Percentiles rank a stretch among this genome's conserved stretches.
phyloP scores from a whole-genome alignment of 92 coral and sea anemone genomes.

The Desmophyllum pertusum region DNA sequence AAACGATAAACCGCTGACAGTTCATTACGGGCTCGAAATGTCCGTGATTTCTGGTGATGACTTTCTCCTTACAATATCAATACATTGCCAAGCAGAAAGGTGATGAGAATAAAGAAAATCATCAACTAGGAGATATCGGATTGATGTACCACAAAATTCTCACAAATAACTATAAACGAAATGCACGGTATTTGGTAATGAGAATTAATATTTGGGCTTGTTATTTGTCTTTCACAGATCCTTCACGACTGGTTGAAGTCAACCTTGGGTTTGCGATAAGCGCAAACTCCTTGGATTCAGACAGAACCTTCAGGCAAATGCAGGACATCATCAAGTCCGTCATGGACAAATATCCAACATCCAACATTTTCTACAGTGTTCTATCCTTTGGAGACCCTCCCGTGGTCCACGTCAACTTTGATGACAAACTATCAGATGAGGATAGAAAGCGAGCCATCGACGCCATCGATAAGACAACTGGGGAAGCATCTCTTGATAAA shows the following conservation, averaged over 20 bases:
- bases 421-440: constrained; percentile 8
- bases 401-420: constrained; percentile 49
- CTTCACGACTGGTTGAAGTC: constrained; percentile 38
- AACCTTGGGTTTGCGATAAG: constrained; percentile 84
- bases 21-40: too few relatives aligned
- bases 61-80: too few relatives aligned
- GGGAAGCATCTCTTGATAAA: constrained; percentile 67
- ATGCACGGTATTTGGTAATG: too few relatives aligned
- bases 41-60: too few relatives aligned
- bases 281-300: constrained; percentile 60
- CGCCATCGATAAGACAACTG: constrained; percentile 32
- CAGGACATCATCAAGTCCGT: constrained; percentile 77
- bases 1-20: too few relatives aligned
- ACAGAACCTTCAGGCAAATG: constrained; percentile 61
- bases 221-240: constrained; percentile 18
- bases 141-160: too few relatives aligned
- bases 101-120: too few relatives aligned
- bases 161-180: too few relatives aligned
- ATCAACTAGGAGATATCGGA: too few relatives aligned
- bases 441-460: constrained; percentile 38
- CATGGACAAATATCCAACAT: constrained; percentile 78
- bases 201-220: neutral
- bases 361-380: constrained; percentile 62
- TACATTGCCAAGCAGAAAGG: too few relatives aligned
- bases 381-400: constrained; percentile 68